These are phyloP conservation scores for Pachydiplax longipennis DNA, from an alignment of 2,888 invertebrate genomes.

Conservation along the genomic window DNA sequence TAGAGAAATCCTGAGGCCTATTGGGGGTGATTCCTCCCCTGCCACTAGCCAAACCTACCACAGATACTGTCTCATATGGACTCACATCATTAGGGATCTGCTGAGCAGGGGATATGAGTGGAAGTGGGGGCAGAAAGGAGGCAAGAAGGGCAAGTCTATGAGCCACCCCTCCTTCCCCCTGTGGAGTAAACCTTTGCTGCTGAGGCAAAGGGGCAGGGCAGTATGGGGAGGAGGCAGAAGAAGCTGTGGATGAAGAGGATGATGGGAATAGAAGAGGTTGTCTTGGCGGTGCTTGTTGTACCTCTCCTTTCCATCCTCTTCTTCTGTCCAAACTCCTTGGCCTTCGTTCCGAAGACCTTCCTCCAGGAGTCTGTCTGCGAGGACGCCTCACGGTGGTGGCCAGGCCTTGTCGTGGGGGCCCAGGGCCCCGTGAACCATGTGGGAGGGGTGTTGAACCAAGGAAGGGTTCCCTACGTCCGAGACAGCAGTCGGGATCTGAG, in stretches of 20 bases:
- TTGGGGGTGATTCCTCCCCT: conserved; percentile 54
- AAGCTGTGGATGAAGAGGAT: conserved; percentile 33
- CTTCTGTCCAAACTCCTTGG: conserved; percentile 56
- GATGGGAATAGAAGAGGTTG: conserved; percentile 41
- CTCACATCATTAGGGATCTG: conserved; percentile 47
- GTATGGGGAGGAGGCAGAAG: conserved; percentile 51
- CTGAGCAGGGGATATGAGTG: conserved; percentile 57
- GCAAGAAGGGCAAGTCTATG: conserved; percentile 18
- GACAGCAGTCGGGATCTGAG: conserved; percentile 53
- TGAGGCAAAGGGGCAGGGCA: conserved; percentile 78
- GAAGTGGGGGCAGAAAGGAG: conserved; percentile 47
- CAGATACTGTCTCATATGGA: conserved; percentile 75
- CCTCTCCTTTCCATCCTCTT: conserved; percentile 57
- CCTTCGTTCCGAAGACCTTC: conserved; percentile 51
- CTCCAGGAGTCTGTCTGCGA: neutral
- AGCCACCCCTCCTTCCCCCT: conserved; percentile 41
- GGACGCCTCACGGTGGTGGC: neutral
- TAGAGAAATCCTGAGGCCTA: conserved; percentile 55
- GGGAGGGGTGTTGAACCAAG: neutral
- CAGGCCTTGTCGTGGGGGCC: neutral
- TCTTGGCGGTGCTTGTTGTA: conserved; percentile 40
- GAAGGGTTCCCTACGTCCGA: conserved; percentile 3
- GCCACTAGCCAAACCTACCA: conserved; percentile 61
- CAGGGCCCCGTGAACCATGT: neutral
- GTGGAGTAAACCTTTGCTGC: conserved; percentile 62